Conservation (phyloP, 2,113 vertebrate species). For the Vulpes vulpes region DNA sequence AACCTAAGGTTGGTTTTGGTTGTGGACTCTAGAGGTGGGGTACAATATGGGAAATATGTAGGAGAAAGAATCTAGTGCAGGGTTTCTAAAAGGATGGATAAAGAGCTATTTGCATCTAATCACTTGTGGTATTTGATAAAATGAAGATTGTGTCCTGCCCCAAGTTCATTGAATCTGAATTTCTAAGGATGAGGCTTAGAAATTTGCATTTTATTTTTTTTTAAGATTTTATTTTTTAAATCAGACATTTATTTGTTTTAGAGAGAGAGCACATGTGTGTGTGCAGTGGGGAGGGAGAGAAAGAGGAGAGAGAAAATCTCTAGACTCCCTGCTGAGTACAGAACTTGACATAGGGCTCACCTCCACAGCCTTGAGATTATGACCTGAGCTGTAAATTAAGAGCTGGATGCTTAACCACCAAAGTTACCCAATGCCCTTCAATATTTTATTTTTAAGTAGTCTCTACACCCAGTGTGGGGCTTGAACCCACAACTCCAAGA, state of each 20-base stretch:
- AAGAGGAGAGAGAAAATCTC: neutral
- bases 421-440: neutral
- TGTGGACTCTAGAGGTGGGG: neutral
- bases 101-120: neutral
- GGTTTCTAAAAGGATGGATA: neutral
- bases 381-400: neutral
- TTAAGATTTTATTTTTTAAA: neutral
- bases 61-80: neutral
- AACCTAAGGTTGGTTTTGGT: neutral
- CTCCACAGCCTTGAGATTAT: neutral
- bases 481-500: neutral
- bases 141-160: neutral
- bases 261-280: neutral
- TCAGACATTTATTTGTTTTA: neutral
- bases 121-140: neutral
- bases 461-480: neutral
- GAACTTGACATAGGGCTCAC: neutral
- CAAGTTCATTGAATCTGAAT: neutral
- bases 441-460: neutral
- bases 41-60: constrained; percentile 14
- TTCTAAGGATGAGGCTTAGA: constrained; percentile 23
- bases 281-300: neutral
- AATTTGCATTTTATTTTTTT: neutral
- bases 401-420: neutral
- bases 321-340: neutral